phyloP scores from a whole-genome alignment of 92 coral and sea anemone genomes.

The Porites divaricata region DNA sequence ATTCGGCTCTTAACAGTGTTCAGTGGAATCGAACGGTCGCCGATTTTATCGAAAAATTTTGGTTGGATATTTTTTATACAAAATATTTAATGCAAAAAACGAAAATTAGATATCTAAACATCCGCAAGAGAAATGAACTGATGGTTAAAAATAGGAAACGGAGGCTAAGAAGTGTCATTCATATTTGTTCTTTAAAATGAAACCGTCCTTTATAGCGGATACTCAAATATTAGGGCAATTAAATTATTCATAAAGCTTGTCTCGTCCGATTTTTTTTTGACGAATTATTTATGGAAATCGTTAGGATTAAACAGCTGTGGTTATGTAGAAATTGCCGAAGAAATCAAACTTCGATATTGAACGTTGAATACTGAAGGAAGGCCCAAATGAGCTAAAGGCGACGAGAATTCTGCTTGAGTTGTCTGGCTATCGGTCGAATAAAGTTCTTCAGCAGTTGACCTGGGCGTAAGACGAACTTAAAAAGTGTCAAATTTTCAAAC shows the following conservation, averaged over 20 bases:
- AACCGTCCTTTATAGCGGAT: conserved; percentile 13
- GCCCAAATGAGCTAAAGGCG: too few species aligned
- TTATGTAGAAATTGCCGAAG: background rate
- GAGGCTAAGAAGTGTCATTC: background rate
- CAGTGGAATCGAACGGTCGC: too few species aligned
- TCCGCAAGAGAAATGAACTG: conserved; percentile 8
- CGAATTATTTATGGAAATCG: background rate
- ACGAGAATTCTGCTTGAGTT: too few species aligned
- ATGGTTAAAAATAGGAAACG: conserved; percentile 5
- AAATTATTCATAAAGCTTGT: conserved; percentile 36
- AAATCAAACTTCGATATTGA: background rate
- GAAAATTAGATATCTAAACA: conserved; percentile 12
- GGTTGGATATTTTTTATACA: conserved; percentile 28
- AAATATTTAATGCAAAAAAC: background rate
- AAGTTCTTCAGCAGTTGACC: too few species aligned
- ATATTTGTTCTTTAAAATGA: conserved; percentile 21
- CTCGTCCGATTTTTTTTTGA: conserved; percentile 10
- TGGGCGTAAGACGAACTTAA: too few species aligned
- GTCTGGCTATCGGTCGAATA: too few species aligned
- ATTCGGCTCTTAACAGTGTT: background rate
- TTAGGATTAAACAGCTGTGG: conserved; percentile 29
- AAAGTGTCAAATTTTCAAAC: too few species aligned
- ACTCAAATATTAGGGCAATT: conserved; percentile 6
- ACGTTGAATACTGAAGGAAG: background rate
- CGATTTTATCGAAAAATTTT: background rate